These are phyloP conservation scores for Ferrisia virgata DNA, from an alignment of 2,888 invertebrate genomes.

Conservation along the genomic window DNA sequence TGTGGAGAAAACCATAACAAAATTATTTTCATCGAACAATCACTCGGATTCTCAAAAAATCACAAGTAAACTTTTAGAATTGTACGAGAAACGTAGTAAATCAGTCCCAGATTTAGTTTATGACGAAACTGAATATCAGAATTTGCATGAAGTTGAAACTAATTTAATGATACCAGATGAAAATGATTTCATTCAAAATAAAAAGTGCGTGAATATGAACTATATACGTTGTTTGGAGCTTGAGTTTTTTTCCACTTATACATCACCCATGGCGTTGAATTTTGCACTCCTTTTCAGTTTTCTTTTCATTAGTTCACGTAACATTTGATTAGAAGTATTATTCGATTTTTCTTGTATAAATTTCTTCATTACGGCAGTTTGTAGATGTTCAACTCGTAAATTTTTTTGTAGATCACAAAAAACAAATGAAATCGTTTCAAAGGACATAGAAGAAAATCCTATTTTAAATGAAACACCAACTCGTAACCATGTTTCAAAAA, in stretches of 20 bases:
- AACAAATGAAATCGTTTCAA: neutral
- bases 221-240: neutral
- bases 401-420: neutral
- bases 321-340: neutral
- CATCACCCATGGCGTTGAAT: neutral
- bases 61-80: neutral
- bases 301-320: neutral
- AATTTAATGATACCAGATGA: neutral
- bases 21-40: neutral
- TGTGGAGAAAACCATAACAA: neutral
- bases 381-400: too few relatives aligned
- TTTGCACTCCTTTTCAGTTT: neutral
- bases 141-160: neutral
- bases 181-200: neutral
- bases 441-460: neutral
- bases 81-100: neutral
- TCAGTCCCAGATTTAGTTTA: neutral
- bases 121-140: neutral
- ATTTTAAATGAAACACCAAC: neutral
- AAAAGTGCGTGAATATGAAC: neutral
- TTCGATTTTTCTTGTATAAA: neutral
- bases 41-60: neutral
- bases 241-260: neutral
- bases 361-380: neutral
- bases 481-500: neutral